These are phyloP conservation scores for Anabas testudineus DNA, from an alignment of 2,797 vertebrate genomes.

Conservation along the genomic window DNA sequence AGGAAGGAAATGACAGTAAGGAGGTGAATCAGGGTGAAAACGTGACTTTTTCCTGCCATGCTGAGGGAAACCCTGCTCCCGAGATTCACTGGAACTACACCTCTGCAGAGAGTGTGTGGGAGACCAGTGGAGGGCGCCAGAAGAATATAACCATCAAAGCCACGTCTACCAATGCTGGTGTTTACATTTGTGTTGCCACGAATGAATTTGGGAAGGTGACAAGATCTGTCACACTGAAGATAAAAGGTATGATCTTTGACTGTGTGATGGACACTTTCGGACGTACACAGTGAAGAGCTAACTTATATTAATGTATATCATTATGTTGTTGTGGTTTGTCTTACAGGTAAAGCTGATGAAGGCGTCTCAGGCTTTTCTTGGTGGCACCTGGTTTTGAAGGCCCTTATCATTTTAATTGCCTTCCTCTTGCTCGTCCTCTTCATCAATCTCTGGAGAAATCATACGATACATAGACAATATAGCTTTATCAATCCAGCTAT, in stretches of 20 bases:
- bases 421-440: rapidly evolving
- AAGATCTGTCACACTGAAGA: slow-evolving; percentile 46
- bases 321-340: slow-evolving; percentile 14
- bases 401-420: rapidly evolving
- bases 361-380: rapidly evolving
- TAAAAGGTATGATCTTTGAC: slow-evolving; percentile 58
- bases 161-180: slow-evolving; percentile 67
- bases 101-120: background rate
- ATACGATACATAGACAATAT: slow-evolving; percentile 54
- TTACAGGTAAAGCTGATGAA: slow-evolving; percentile 18
- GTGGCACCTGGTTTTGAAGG: rapidly evolving
- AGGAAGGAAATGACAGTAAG: rapidly evolving
- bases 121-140: slow-evolving; percentile 50
- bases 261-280: background rate
- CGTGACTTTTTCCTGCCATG: slow-evolving; percentile 61
- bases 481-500: slow-evolving; percentile 2
- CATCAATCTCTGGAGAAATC: rapidly evolving
- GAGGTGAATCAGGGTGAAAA: slow-evolving; percentile 1
- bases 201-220: slow-evolving; percentile 61
- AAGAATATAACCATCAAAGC: slow-evolving; percentile 49
- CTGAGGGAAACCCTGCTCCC: slow-evolving; percentile 72
- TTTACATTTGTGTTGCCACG: slow-evolving; percentile 74
- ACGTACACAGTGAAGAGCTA: background rate
- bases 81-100: slow-evolving; percentile 35
- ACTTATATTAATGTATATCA: background rate